phyloP scores from a whole-genome alignment of 2,797 vertebrate genomes.

The Spatula versicolor region DNA sequence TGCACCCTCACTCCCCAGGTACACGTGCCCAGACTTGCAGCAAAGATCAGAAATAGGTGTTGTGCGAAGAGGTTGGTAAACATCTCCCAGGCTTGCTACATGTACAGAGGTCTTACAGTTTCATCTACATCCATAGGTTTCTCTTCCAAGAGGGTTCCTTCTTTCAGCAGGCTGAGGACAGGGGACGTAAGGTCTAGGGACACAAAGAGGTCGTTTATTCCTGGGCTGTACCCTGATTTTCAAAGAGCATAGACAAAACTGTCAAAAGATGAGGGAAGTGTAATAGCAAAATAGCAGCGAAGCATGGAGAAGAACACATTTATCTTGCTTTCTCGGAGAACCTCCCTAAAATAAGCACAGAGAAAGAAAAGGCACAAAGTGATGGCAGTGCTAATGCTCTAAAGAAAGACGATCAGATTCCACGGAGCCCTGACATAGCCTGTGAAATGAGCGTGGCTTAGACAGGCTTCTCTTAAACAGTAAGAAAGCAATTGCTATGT shows the following conservation, averaged over 20 bases:
- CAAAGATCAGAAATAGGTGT: neutral
- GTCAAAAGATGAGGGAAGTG: neutral
- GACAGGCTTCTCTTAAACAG: neutral
- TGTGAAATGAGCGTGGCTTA: neutral
- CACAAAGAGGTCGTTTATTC: neutral
- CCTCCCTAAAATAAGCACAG: neutral
- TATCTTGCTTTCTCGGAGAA: neutral
- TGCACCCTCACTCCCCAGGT: neutral
- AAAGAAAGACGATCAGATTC: neutral
- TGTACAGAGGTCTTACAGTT: neutral
- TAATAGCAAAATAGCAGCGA: neutral
- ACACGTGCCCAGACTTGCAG: neutral
- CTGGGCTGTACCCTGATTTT: neutral
- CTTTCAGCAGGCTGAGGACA: neutral
- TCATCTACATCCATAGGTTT: neutral
- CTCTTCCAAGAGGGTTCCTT: conserved; percentile 4
- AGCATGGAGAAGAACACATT: neutral
- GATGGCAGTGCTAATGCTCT: neutral
- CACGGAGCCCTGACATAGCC: neutral
- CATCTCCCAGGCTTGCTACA: neutral
- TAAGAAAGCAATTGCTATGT: neutral
- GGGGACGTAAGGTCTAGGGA: neutral
- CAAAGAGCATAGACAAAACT: neutral
- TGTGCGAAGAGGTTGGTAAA: conserved; percentile 20
- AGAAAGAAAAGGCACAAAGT: neutral